A percentile compares a stretch with the other conserved stretches of the same genome.
Conservation (phyloP, 2,888 invertebrate species). For the Macropis europaea region DNA sequence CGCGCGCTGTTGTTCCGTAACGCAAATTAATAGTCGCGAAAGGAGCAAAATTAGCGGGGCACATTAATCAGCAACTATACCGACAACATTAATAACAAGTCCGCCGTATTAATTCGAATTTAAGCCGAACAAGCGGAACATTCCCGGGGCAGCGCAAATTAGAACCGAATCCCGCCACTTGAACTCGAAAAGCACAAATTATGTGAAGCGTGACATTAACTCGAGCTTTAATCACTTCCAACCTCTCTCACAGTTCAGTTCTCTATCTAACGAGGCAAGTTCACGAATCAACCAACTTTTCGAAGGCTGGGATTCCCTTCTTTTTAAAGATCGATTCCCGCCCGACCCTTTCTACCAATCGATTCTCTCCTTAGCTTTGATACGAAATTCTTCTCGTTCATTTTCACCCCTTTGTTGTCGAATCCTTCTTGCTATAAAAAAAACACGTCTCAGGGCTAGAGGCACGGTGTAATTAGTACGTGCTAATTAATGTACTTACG, state of each 20-base stretch:
- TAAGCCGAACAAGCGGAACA: constrained; percentile 17
- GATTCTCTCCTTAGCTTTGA: neutral
- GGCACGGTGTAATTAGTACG: neutral
- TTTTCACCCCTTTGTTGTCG: neutral
- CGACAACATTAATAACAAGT: constrained; percentile 8
- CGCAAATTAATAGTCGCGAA: neutral
- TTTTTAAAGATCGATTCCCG: neutral
- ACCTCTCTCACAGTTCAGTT: constrained; percentile 10
- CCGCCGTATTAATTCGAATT: constrained; percentile 21
- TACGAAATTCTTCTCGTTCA: neutral
- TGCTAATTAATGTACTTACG: neutral
- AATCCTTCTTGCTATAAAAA: neutral
- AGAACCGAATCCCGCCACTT: neutral
- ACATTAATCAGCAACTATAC: neutral
- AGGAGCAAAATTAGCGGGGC: neutral
- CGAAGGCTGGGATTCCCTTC: neutral
- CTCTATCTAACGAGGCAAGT: constrained; percentile 16
- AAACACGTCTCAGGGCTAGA: no score
- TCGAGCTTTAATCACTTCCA: constrained; percentile 34
- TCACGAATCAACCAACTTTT: constrained; percentile 22
- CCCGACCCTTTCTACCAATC: constrained; percentile 2
- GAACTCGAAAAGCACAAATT: constrained; percentile 30
- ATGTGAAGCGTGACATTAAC: constrained; percentile 20
- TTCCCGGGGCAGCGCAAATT: constrained; percentile 1
- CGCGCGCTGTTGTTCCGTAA: neutral